Evolutionary conservation across 1,140 invertebrate species (phyloP).

Genomic region (Brachionus asplanchnoidis): DNA sequence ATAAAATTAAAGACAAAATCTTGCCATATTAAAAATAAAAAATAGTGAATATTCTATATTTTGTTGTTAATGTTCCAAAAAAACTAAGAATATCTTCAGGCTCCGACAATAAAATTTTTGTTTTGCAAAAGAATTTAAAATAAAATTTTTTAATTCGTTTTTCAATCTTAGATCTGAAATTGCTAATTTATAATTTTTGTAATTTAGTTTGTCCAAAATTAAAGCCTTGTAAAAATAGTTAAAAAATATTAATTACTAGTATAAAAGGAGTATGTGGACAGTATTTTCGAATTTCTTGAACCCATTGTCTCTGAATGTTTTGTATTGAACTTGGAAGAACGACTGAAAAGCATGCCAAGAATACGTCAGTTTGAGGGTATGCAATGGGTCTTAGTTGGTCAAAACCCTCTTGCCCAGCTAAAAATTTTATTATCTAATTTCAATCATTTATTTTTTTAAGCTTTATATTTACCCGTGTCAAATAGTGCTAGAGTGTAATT

Average conservation of each 20-base stretch:
- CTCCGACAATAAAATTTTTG: too few relatives aligned
- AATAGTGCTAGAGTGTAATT: conserved; percentile 60
- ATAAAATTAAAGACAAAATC: too few relatives aligned
- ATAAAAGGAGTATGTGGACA: conserved; percentile 46
- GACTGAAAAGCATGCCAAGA: conserved; percentile 50
- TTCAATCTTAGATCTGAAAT: too few relatives aligned
- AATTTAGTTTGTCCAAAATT: too few relatives aligned
- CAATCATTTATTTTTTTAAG: conserved; percentile 97
- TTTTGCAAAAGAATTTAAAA: too few relatives aligned
- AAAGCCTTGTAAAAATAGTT: too few relatives aligned
- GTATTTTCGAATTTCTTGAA: conserved; percentile 45
- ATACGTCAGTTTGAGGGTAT: conserved; percentile 47
- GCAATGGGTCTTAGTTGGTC: conserved; percentile 23
- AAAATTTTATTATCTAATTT: conserved; percentile 56
- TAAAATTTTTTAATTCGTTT: too few relatives aligned
- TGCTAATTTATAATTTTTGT: too few relatives aligned
- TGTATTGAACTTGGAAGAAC: conserved; percentile 47
- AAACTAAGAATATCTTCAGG: too few relatives aligned
- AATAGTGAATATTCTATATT: too few relatives aligned
- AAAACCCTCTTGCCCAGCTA: conserved; percentile 36
- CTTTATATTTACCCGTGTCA: conserved; percentile 79
- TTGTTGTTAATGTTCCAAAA: too few relatives aligned
- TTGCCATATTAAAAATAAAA: too few relatives aligned
- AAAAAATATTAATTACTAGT: conserved; percentile 50
- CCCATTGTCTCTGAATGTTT: conserved; percentile 48